Evolutionary conservation across 1,140 invertebrate genomes (phyloP), one percentile per base, ranked within the genome.

Genomic region (Microplitis demolitor): DNA sequence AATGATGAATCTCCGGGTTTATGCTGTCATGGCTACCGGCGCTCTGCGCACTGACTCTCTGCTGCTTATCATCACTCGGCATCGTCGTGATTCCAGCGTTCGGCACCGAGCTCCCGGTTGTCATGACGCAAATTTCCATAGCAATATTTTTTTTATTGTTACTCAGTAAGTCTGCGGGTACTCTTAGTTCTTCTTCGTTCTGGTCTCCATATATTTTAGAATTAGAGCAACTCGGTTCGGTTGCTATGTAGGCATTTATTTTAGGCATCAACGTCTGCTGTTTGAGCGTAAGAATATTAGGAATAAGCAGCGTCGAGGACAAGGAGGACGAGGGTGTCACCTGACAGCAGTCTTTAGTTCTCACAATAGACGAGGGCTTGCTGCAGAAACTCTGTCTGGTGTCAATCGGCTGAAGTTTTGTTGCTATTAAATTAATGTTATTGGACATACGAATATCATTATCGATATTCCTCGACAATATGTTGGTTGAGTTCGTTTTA

Each of bases 1-100:
- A 90, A 75, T 89, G 87, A 79, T 89, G 89, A 75, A 90, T 88
- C 77, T 90, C 89, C 76, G 88, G 88, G 77, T 89, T 89, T 39
- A 90, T 88, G 72, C 89, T 90, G 73, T 90, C 89, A 63, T 88
- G 88, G 79, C 89, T 90, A 0, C 82, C 83, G 63, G 87, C 83
- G 67, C 84, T 87, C 68, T 87, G 84, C 2, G 85, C 82, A 63
- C 84, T 87, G 13, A 84, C 84, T 60, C 82, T 85, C 68, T 84
- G 82, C 60, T 80, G 76, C 50, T 84, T 80, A 2, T 83, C 77
- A 73, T 82, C 35, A 77, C 80, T 75, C 13, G 5, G 13, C 13
- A 54, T 54, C 51, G 16, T 14, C 13, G 8, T 11, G 13, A 54
- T 24, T 24, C 24, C 24, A 24, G 24, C 2, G 24, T 2, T 24